Evolutionary conservation across 2,797 vertebrate species (phyloP), one percentile per base, ranked within the genome.

Genomic region (Pampus argenteus): DNA sequence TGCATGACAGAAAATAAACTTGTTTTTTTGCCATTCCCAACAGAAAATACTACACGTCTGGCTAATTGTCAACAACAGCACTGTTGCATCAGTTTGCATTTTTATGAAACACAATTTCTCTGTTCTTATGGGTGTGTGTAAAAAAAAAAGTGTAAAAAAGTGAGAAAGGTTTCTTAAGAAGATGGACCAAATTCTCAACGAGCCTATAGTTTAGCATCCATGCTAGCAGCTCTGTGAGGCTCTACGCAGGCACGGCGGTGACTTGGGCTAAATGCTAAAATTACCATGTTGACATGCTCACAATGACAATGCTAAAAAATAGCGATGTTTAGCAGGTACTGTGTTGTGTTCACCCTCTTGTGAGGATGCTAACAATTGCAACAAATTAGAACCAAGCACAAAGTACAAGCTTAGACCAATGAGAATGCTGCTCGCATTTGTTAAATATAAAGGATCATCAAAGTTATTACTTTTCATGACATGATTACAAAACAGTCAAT

Each of bases 1-100:
- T 64, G 26, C 74, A 78, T 66, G 72, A 78, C 65, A 66, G 56
- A 71, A 44, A 63, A 14, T 18, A 11, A 68, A 74, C 48, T 74
- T n/a, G n/a, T n/a, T n/a, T n/a, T n/a, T 84, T 58, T 68, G 42
- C 36, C 55, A 34, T 68, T 61, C 67, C 62, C 25, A 17, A 50
- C 3, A 29, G 23, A 54, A 71, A 76, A 65, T 31, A 44, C 38
- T n/a, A 5, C 14, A n/a, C n/a, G n/a, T n/a, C n/a, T 52, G 57
- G 42, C 6, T 63, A 67, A 63, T 70, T 61, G 40, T 67, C 31
- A 18, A 42, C 38, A 14, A n/a, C 11, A 49, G 17, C 48, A 18
- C 29, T 58, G 13, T 55, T 57, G 62, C 56, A 65, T 79, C 50
- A 48, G 38, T 69, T 28, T 48, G n/a, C 18, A n/a, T 17, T 51